Evolutionary conservation across 2,113 vertebrate genomes (phyloP).

Genomic region (Eudyptes chrysolophus): DNA sequence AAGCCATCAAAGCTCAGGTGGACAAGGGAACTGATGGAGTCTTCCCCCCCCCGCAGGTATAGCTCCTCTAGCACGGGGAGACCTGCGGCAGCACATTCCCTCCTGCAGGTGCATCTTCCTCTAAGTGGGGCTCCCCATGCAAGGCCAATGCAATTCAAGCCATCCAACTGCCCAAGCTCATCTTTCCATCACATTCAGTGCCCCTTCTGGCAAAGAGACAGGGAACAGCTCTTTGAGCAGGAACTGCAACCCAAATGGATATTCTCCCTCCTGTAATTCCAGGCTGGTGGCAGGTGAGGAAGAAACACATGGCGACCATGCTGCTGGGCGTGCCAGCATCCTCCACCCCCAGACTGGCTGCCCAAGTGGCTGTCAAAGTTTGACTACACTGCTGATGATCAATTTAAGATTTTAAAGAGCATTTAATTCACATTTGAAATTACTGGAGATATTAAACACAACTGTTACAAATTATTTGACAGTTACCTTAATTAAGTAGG

Average conservation of each 20-base stretch:
- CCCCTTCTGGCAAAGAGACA: background rate
- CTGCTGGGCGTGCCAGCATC: background rate
- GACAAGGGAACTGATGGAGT: background rate
- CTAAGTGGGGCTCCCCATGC: accelerated
- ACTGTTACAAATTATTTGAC: background rate
- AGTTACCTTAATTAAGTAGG: background rate
- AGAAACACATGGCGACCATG: background rate
- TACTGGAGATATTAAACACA: background rate
- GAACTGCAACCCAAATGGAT: background rate
- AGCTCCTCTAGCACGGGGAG: background rate
- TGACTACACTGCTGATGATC: background rate
- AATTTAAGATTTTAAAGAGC: background rate
- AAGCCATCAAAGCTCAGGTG: background rate
- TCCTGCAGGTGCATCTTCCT: background rate
- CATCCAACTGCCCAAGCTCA: background rate
- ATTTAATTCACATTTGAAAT: background rate
- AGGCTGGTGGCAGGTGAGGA: background rate
- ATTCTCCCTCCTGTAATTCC: background rate
- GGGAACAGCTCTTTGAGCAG: background rate
- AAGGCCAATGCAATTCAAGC: background rate
- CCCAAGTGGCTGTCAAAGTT: background rate
- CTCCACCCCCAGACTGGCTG: background rate
- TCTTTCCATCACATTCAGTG: background rate
- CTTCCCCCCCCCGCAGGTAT: background rate
- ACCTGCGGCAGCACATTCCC: accelerated